Percentiles rank a stretch among this genome's conserved stretches.
Evolutionary conservation across 1,140 invertebrate species (phyloP).

Genomic region (Meteorus sp.): DNA sequence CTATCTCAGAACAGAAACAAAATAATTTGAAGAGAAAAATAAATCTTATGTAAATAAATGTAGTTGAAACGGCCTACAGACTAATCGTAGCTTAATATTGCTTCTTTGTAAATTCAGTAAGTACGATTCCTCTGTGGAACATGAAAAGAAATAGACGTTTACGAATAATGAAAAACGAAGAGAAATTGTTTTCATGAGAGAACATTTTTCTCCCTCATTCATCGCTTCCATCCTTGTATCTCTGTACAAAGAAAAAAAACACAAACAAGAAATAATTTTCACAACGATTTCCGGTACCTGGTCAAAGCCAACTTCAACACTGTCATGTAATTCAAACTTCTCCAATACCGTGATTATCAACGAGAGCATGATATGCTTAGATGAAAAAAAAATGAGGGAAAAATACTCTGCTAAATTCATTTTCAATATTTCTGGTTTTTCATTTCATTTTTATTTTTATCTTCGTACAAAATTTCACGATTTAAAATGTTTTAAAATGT

Average conservation of each 20-base stretch:
- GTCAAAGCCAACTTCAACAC: conserved; percentile 12
- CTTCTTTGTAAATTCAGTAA: conserved; percentile 8
- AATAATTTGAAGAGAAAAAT: background rate
- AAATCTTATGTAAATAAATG: conserved; percentile 24
- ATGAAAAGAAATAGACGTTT: too few species aligned
- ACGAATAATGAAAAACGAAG: too few species aligned
- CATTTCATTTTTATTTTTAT: too few species aligned
- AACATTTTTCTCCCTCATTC: background rate
- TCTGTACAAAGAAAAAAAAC: conserved; percentile 11
- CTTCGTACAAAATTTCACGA: too few species aligned
- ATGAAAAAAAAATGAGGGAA: background rate
- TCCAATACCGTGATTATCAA: background rate
- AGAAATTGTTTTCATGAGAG: too few species aligned
- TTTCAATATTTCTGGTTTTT: background rate
- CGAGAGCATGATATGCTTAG: background rate
- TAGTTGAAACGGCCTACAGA: conserved; percentile 36
- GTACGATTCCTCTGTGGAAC: too few species aligned
- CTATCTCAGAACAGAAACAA: too few species aligned
- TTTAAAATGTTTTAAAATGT: too few species aligned
- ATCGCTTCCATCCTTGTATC: background rate
- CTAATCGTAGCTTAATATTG: conserved; percentile 29
- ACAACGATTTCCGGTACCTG: conserved; percentile 30
- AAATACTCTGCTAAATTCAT: background rate
- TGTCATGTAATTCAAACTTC: too few species aligned
- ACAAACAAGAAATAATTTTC: conserved; percentile 11